Conservation (phyloP, 2,113 vertebrate species). For the Cercocebus atys region DNA sequence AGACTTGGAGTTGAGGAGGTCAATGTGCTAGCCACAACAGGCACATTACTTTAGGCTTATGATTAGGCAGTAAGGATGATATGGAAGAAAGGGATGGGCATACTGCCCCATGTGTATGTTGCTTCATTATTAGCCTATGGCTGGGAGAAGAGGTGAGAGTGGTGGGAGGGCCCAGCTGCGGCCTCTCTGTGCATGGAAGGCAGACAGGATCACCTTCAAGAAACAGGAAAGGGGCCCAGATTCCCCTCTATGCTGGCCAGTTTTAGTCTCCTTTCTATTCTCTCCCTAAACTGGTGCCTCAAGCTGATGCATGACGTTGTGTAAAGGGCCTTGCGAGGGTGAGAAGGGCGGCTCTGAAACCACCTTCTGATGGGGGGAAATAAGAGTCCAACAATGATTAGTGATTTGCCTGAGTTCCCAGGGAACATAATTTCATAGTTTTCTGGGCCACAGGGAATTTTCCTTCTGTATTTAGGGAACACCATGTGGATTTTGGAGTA, state of each 20-base stretch:
- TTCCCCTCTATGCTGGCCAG: background rate
- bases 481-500: background rate
- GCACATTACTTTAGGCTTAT: background rate
- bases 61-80: background rate
- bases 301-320: background rate
- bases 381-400: background rate
- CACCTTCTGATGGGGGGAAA: background rate
- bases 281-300: too few relatives aligned
- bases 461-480: background rate
- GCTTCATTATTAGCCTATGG: background rate
- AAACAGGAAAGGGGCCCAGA: background rate
- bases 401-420: background rate
- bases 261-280: background rate
- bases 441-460: background rate
- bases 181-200: background rate
- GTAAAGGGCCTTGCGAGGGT: background rate
- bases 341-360: background rate
- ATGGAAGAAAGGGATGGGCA: background rate
- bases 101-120: background rate
- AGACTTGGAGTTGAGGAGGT: background rate
- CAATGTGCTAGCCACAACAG: background rate
- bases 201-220: background rate
- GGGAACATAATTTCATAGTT: background rate
- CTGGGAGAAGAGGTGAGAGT: background rate
- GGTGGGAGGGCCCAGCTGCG: background rate